Conservation (phyloP, 2,797 vertebrate genomes). For the Enteromius trimaculatus region DNA sequence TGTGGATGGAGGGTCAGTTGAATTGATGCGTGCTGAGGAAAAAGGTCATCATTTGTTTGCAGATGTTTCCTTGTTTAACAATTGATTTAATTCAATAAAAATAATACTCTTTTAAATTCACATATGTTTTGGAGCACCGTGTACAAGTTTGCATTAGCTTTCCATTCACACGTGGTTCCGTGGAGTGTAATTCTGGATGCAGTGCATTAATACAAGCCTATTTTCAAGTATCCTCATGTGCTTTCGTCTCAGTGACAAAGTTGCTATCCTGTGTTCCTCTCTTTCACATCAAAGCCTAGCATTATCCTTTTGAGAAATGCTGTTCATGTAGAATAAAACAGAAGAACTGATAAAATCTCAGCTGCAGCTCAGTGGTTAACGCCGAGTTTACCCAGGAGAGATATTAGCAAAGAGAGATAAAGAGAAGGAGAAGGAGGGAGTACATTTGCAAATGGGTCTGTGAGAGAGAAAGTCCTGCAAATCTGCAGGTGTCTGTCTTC, state of each 20-base stretch:
- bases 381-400: conserved; percentile 56
- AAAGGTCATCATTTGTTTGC: neutral
- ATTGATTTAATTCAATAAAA: neutral
- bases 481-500: conserved; percentile 79
- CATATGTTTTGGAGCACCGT: neutral
- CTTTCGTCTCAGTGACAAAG: conserved; percentile 23
- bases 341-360: conserved; percentile 45
- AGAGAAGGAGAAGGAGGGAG: conserved; percentile 74
- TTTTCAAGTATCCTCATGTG: conserved; percentile 30
- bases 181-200: neutral
- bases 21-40: neutral
- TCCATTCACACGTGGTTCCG: neutral
- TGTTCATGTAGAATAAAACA: conserved; percentile 31
- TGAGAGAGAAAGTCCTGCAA: conserved; percentile 36
- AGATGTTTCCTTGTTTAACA: neutral
- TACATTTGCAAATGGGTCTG: conserved; percentile 65
- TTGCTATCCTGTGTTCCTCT: conserved; percentile 16
- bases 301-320: conserved; percentile 38
- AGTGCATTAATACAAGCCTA: neutral
- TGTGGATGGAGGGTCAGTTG: neutral
- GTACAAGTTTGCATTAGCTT: neutral
- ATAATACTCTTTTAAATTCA: neutral
- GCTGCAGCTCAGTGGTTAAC: conserved; percentile 39
- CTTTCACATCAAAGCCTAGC: conserved; percentile 34
- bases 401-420: conserved; percentile 49